A percentile compares a stretch with the other conserved stretches of the same genome.
These are phyloP conservation scores for Philereme transversata DNA, from an alignment of 2,888 invertebrate genomes.

Conservation along the genomic window DNA sequence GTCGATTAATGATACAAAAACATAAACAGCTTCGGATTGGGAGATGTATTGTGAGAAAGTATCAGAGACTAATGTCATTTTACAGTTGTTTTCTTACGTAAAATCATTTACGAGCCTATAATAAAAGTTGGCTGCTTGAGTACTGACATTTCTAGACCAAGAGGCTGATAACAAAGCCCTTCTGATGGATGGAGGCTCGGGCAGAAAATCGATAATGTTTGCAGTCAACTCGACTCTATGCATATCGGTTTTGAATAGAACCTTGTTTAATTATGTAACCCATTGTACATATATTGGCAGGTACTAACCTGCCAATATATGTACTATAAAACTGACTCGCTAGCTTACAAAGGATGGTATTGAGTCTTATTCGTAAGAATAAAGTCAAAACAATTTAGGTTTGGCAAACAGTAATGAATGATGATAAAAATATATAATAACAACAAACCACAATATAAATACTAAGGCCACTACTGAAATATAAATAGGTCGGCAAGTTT, in stretches of 20 bases:
- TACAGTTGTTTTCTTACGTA: not conserved
- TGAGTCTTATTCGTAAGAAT: too few relatives aligned
- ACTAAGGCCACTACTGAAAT: too few relatives aligned
- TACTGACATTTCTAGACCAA: conserved; percentile 34
- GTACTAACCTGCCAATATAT: not conserved
- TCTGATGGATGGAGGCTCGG: conserved; percentile 29
- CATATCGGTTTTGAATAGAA: conserved; percentile 8
- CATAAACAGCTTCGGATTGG: too few relatives aligned
- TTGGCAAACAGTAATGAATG: too few relatives aligned
- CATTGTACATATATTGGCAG: too few relatives aligned
- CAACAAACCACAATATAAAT: too few relatives aligned
- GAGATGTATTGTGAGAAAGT: too few relatives aligned
- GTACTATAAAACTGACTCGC: not conserved
- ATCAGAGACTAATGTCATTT: not conserved
- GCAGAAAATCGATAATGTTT: conserved; percentile 30
- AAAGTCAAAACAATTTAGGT: too few relatives aligned
- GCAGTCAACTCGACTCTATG: conserved; percentile 20
- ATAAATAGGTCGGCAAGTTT: too few relatives aligned
- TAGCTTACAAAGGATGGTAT: not conserved
- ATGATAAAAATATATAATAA: too few relatives aligned
- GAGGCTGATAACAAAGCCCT: conserved; percentile 33
- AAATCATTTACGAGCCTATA: not conserved
- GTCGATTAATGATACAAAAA: too few relatives aligned
- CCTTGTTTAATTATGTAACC: not conserved
- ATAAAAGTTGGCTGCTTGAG: conserved; percentile 8